These are phyloP conservation scores for Caradrina clavipalpis DNA, from an alignment of 2,888 invertebrate genomes.

Conservation along the genomic window DNA sequence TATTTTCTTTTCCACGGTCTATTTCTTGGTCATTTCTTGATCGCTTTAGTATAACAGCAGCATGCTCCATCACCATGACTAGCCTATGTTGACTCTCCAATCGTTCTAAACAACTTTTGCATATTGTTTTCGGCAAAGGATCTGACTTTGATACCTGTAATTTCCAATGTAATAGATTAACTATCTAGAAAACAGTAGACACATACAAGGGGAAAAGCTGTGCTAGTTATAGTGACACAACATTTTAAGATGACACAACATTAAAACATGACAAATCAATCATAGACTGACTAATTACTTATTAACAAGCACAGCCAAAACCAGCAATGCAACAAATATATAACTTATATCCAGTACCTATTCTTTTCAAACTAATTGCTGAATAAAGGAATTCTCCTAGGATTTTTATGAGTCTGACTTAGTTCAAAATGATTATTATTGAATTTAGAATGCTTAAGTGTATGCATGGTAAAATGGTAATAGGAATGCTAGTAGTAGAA, in stretches of 20 bases:
- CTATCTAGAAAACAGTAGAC: neutral
- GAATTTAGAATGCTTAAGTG: neutral
- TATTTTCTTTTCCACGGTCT: slow-evolving; percentile 70
- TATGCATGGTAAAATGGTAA: neutral
- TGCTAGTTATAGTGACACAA: too few species aligned
- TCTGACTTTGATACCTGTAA: slow-evolving; percentile 92
- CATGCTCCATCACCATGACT: slow-evolving; percentile 86
- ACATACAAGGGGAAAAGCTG: too few species aligned
- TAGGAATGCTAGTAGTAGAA: neutral
- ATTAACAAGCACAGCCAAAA: neutral
- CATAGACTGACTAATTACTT: neutral
- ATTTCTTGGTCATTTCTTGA: slow-evolving; percentile 67
- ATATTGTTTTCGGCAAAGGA: slow-evolving; percentile 93
- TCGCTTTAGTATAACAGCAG: slow-evolving; percentile 83
- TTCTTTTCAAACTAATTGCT: neutral
- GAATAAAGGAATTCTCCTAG: too few species aligned
- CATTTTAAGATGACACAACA: too few species aligned
- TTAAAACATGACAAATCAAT: neutral
- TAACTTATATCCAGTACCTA: neutral
- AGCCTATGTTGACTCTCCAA: slow-evolving; percentile 91
- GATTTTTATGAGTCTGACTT: too few species aligned
- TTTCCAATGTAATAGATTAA: neutral
- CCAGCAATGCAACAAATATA: neutral
- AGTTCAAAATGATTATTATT: neutral
- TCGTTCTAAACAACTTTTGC: slow-evolving; percentile 91